Evolutionary conservation across 2,797 vertebrate genomes (phyloP), one percentile per base, ranked within the genome.

Genomic region (Macropus fuliginosus): DNA sequence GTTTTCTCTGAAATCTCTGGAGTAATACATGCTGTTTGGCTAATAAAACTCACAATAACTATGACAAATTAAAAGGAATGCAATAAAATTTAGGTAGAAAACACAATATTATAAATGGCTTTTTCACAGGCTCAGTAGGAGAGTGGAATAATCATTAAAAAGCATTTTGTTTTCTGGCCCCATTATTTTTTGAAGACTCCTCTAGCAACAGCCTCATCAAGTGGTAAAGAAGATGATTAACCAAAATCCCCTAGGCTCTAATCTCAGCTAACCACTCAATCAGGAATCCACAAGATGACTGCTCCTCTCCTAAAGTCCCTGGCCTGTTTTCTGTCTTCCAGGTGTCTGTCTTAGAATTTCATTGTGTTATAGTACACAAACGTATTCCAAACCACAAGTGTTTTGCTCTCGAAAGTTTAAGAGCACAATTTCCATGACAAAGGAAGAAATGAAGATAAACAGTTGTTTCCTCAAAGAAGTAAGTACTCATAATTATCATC

Each of bases 131-230:
- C 40, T 57, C 14, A 55, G n/a, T 14, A 95, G 34, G 54, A 92
- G 95, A 94, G 27, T 96, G 9, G 1, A 40, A 56, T 54, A 59
- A n/a, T 40, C 52, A 96, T n/a, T 94, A 92, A 93, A 93, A 91
- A 96, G 40, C 62, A 57, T 92, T 97, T 94, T 95, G 55, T 57
- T 95, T 54, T 66, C 93, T 96, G 92, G 12, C 62, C 91, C 93
- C 2, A 24, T 94, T 97, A 91, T 91, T 95, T 59, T 97, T 55
- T 93, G 96, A 97, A 98, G 92, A 74, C 94, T 97, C 91, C 29
- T 87, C 52, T 93, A 62, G 62, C 46, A 95, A 56, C 94, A 90
- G 93, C 91, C 12, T 4, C 74, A 91, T 87, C 95, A 55, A 92
- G 66, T 94, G 50, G 91, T 93, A 91, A 93, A 95, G 62, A 92